phyloP scores from a whole-genome alignment of 2,888 invertebrate species.

The Aspidiotus rigidus region DNA sequence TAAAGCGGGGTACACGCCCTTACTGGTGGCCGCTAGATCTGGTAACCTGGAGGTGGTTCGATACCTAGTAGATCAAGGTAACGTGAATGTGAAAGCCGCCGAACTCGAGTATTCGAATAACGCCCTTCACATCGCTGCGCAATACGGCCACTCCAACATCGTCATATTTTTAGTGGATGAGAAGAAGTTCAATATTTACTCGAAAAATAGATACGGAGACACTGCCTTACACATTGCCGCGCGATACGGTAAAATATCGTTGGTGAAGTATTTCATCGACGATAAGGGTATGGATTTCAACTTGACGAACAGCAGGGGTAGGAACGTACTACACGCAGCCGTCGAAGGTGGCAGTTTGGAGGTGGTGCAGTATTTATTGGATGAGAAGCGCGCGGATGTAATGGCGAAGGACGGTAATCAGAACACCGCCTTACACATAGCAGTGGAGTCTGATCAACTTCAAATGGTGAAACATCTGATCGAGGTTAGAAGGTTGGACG shows the following conservation, averaged over 20 bases:
- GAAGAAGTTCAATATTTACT: not conserved
- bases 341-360: not conserved
- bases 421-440: not conserved
- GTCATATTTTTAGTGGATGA: not conserved
- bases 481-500: not conserved
- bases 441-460: not conserved
- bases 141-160: not conserved
- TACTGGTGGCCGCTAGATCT: not conserved
- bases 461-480: not conserved
- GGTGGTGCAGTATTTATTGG: not conserved
- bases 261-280: not conserved
- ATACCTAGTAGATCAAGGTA: not conserved
- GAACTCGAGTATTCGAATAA: not conserved
- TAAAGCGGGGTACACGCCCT: not conserved
- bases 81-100: not conserved
- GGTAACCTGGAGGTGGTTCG: not conserved
- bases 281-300: not conserved
- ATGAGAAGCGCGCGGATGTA: not conserved
- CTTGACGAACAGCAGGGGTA: not conserved
- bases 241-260: not conserved
- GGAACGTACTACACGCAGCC: not conserved
- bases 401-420: not conserved
- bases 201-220: not conserved
- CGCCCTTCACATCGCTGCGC: not conserved
- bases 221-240: not conserved